These are phyloP conservation scores for Arge pagana DNA, from an alignment of 2,888 invertebrate genomes.

Conservation along the genomic window DNA sequence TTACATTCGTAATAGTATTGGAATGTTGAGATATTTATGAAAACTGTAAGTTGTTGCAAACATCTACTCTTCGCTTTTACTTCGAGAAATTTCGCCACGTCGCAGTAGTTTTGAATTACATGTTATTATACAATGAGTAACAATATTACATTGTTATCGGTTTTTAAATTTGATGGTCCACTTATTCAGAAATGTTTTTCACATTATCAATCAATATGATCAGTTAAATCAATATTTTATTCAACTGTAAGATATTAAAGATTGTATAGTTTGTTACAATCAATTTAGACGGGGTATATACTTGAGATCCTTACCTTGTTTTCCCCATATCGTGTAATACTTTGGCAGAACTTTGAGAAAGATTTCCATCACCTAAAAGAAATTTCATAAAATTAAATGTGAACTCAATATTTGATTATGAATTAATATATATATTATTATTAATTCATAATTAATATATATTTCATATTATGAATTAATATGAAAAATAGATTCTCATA, in stretches of 20 bases:
- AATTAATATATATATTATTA: constrained; percentile 7
- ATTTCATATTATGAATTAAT: background rate
- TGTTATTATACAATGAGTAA: too few species aligned
- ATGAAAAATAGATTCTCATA: too few species aligned
- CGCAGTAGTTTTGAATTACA: too few species aligned
- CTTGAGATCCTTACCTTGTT: constrained; percentile 44
- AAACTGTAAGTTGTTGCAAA: too few species aligned
- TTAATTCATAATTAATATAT: background rate
- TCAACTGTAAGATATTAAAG: background rate
- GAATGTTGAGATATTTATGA: too few species aligned
- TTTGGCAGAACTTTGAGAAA: constrained; percentile 1
- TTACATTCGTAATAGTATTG: too few species aligned
- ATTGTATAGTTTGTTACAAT: too few species aligned
- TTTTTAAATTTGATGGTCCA: too few species aligned
- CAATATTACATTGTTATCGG: too few species aligned
- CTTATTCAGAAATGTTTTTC: too few species aligned
- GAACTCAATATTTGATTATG: background rate
- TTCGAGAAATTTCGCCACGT: too few species aligned
- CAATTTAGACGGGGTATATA: background rate
- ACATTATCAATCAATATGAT: background rate
- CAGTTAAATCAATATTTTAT: background rate
- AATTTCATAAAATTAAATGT: background rate
- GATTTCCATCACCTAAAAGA: constrained; percentile 11
- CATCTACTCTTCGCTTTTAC: too few species aligned
- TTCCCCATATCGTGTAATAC: constrained; percentile 36